A percentile compares a stretch with the other conserved stretches of the same genome.
phyloP scores from a whole-genome alignment of 2,113 vertebrate species.

The Martes martes region DNA sequence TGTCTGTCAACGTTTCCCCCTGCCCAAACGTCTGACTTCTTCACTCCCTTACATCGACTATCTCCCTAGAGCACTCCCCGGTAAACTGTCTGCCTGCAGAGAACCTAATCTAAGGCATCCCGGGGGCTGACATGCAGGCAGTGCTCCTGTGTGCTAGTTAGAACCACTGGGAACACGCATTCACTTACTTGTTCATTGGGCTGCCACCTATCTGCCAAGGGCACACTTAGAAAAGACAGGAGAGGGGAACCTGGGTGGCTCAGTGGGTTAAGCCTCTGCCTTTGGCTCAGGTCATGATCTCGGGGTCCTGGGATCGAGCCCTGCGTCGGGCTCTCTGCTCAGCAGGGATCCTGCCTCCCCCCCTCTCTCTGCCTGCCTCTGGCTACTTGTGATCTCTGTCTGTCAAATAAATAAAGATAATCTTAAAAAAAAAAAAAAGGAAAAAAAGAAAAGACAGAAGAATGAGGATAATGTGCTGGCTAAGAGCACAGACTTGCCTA shows the following conservation, averaged over 20 bases:
- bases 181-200: rapidly evolving
- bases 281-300: too few species aligned
- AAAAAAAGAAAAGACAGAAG: too few species aligned
- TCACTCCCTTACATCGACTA: rapidly evolving
- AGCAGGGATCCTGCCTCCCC: too few species aligned
- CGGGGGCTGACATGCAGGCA: background rate
- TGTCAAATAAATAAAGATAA: too few species aligned
- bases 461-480: rapidly evolving
- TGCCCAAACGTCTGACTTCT: background rate
- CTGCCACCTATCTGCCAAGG: background rate
- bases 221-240: background rate
- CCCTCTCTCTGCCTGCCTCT: too few species aligned
- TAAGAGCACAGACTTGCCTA: background rate
- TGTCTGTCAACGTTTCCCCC: background rate
- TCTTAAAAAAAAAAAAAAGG: too few species aligned
- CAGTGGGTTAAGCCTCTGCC: too few species aligned
- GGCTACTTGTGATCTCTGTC: too few species aligned
- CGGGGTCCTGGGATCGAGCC: too few species aligned
- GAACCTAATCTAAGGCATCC: background rate
- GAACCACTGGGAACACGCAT: rapidly evolving
- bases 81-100: background rate
- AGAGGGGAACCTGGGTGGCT: too few species aligned
- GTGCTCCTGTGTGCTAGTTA: background rate
- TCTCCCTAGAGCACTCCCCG: background rate
- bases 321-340: too few species aligned